These are phyloP conservation scores for Gambelia wislizenii DNA, from an alignment of 2,797 vertebrate species.

Conservation along the genomic window DNA sequence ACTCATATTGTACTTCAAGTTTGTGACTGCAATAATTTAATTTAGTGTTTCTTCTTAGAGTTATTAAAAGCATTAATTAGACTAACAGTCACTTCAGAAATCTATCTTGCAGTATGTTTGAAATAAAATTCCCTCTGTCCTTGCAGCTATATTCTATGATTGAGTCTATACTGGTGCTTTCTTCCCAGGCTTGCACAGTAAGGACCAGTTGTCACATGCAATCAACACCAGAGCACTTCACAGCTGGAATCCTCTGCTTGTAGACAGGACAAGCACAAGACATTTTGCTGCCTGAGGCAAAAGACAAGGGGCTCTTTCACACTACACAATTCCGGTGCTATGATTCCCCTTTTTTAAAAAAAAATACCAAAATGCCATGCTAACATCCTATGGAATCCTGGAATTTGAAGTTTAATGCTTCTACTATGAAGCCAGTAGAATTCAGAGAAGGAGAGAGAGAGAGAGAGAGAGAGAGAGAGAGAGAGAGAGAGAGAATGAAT, in stretches of 20 bases:
- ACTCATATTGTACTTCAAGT: not conserved
- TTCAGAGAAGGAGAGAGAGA: no score
- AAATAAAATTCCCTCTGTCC: slow-evolving; percentile 32
- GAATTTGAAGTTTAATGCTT: not conserved
- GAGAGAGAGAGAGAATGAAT: not conserved
- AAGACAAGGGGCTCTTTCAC: no score
- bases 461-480: not conserved
- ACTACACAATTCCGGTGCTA: no score
- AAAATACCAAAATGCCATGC: no score
- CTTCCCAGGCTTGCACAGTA: no score
- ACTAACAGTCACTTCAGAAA: not conserved
- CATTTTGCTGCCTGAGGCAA: no score
- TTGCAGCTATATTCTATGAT: not conserved
- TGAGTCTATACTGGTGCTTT: not conserved
- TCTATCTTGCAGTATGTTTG: not conserved
- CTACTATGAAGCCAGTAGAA: not conserved
- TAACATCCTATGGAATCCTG: no score
- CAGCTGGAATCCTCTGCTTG: no score
- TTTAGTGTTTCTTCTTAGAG: not conserved
- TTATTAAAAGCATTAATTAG: slow-evolving; percentile 8
- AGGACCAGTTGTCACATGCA: no score
- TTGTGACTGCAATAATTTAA: slow-evolving; percentile 9
- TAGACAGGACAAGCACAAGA: no score
- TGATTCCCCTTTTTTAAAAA: no score
- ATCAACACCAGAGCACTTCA: no score